phyloP scores from a whole-genome alignment of 2,797 vertebrate species.

The Darevskia mixta region DNA sequence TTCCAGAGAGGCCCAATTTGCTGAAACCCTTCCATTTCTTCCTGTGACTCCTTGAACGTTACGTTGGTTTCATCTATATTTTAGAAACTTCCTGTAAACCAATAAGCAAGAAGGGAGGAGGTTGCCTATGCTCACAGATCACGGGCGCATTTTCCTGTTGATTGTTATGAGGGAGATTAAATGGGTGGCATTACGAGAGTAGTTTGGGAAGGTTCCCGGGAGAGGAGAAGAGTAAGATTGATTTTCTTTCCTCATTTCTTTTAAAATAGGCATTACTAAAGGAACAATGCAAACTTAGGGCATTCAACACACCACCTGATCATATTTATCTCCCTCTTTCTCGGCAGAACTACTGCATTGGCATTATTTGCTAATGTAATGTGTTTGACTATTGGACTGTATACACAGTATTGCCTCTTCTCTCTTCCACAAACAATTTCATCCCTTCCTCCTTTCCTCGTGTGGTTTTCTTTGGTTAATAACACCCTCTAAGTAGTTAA shows the following conservation, averaged over 20 bases:
- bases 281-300: constrained; percentile 22
- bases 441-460: neutral
- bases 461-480: constrained; percentile 42
- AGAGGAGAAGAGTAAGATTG: neutral
- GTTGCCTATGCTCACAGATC: fast-evolving
- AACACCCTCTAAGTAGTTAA: constrained; percentile 22
- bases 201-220: neutral
- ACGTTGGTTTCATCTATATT: neutral
- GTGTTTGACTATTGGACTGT: neutral
- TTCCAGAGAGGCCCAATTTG: too few species aligned
- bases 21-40: neutral
- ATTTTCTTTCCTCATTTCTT: neutral
- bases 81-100: neutral
- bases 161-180: neutral
- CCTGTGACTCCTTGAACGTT: neutral
- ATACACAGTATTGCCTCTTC: constrained; percentile 6
- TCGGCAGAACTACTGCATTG: constrained; percentile 12
- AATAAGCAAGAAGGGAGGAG: neutral
- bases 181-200: neutral
- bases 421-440: constrained; percentile 58
- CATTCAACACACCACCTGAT: neutral
- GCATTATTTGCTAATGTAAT: constrained; percentile 10
- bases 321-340: constrained; percentile 27
- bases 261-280: constrained; percentile 19
- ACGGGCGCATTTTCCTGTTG: neutral